These are phyloP conservation scores for Gryllus bimaculatus DNA, from an alignment of 1,140 invertebrate species.

Conservation along the genomic window DNA sequence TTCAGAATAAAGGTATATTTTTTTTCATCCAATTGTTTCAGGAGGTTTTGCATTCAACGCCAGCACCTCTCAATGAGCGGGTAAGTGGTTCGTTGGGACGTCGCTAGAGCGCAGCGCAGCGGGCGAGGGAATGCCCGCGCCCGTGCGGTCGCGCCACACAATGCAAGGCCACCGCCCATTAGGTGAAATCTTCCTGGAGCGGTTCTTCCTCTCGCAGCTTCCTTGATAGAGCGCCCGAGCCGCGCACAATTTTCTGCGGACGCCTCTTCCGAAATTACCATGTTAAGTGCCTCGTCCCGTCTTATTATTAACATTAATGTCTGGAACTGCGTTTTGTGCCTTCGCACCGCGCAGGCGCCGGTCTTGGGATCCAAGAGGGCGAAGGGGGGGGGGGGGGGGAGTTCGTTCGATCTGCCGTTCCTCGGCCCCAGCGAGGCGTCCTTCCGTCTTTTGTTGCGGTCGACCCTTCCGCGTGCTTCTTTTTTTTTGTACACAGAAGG, in stretches of 20 bases:
- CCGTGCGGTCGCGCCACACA: background rate
- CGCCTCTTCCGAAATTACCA: background rate
- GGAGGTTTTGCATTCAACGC: too few relatives aligned
- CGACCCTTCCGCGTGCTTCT: background rate
- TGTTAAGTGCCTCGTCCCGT: background rate
- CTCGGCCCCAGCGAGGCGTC: background rate
- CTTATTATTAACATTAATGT: conserved; percentile 2
- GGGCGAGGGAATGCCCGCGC: too few relatives aligned
- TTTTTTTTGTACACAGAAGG: background rate
- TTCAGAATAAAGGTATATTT: too few relatives aligned
- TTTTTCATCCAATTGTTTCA: too few relatives aligned
- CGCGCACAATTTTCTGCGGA: background rate
- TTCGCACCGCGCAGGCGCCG: background rate
- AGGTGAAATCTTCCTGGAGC: background rate
- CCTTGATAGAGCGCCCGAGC: background rate
- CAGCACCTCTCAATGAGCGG: too few relatives aligned
- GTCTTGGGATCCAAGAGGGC: background rate
- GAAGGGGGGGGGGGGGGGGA: background rate
- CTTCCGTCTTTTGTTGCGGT: background rate
- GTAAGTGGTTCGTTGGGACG: too few relatives aligned
- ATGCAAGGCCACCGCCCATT: background rate
- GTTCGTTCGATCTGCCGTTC: background rate
- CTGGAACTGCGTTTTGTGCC: background rate
- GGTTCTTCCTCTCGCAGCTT: background rate
- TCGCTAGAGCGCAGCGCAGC: too few relatives aligned